Conservation (phyloP, 2,113 vertebrate genomes). For the Amphiprion percula region DNA sequence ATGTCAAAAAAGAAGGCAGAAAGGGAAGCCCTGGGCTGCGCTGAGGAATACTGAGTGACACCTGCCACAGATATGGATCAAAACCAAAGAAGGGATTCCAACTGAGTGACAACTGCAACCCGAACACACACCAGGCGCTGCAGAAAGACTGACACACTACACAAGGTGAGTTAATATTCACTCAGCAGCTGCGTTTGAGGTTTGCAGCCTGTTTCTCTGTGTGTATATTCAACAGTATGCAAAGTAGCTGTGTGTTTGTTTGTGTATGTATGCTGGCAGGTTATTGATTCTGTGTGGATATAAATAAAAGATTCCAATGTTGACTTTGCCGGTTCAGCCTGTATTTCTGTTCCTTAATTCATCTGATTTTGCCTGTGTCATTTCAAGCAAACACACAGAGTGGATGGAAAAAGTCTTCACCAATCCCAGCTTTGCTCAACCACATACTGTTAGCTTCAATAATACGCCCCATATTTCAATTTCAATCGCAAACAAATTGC, state of each 20-base stretch:
- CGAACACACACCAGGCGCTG: slow-evolving; percentile 23
- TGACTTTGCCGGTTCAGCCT: slow-evolving; percentile 22
- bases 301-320: slow-evolving; percentile 40
- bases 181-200: slow-evolving; percentile 23
- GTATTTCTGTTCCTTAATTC: slow-evolving; percentile 11
- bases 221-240: slow-evolving; percentile 36
- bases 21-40: slow-evolving; percentile 9
- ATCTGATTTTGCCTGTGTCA: slow-evolving; percentile 15
- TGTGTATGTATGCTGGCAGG: slow-evolving; percentile 12
- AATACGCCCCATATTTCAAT: slow-evolving; percentile 23
- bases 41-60: slow-evolving; percentile 58
- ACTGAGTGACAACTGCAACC: slow-evolving; percentile 50
- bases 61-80: slow-evolving; percentile 57
- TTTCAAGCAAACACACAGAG: slow-evolving; percentile 12
- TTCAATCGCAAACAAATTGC: slow-evolving; percentile 21
- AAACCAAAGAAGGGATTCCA: slow-evolving; percentile 13
- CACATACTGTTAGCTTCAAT: slow-evolving; percentile 6
- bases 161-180: slow-evolving; percentile 42
- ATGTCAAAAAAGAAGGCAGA: slow-evolving; percentile 2
- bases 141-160: slow-evolving; percentile 42
- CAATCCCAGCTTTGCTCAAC: slow-evolving; percentile 9
- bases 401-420: slow-evolving; percentile 35
- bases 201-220: slow-evolving; percentile 1
- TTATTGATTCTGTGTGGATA: slow-evolving; percentile 33
- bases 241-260: slow-evolving; percentile 9